Evolutionary conservation across 1,140 invertebrate species (phyloP), one percentile per base, ranked within the genome.

Genomic region (Nasonia giraulti): DNA sequence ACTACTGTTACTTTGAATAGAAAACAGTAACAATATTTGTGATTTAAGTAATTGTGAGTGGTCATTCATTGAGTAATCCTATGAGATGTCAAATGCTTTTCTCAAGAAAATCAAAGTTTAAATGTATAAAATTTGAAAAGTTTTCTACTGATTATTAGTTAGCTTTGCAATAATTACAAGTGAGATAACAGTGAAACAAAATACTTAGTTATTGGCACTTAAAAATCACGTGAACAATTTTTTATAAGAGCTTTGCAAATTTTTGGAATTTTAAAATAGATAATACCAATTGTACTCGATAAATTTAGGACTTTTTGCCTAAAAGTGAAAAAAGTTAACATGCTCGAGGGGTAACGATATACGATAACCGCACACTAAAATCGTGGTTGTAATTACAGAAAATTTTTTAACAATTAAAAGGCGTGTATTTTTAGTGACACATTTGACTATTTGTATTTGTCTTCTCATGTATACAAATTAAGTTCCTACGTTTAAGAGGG

Each of bases 31-130:
- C 74, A 85, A 83, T 87, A 85, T 89, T 88, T 89, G 85, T 89
- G 88, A 88, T 87, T 88, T 83, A 87, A 87, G 85, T 79, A 84
- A 86, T 88, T 85, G 86, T 86, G 76, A 88, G 74, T 78, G 80
- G 66, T 75, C 75, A 20, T 85, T 69, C 55, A 33, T 80, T 50
- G 31, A 68, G 27, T 69, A 81, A 85, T 62, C 11, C 50, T 77
- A 50, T 76, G 31, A 79, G n/a, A 31, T 81, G 20, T 76, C 37
- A n/a, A 81, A 62, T 10, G 40, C 20, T n/a, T 33, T 17, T n/a
- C 80, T 68, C 2, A 44, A 12, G 10, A 71, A 68, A 55, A 33
- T 80, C 66, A 78, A 47, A 84, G 33, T 73, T 73, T 7, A 76
- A 84, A 10, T 62, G 12, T 75, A 27, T 27, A 71, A 27, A 82